Conservation (phyloP, 2,888 invertebrate genomes). For the Nasonovia ribisnigri region DNA sequence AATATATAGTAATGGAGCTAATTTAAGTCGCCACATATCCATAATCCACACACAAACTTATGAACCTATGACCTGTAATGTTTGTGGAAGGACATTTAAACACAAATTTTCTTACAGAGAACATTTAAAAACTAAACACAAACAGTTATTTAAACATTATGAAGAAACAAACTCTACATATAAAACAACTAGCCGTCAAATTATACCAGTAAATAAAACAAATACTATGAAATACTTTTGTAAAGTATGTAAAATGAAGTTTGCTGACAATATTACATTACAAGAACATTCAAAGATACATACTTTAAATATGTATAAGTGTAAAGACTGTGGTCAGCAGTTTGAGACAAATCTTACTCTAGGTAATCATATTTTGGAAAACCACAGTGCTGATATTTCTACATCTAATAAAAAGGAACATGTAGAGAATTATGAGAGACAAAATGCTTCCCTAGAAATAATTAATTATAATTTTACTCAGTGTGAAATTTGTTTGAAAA, state of each 20-base stretch:
- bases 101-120: slow-evolving; percentile 10
- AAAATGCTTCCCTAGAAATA: neutral
- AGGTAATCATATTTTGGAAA: slow-evolving; percentile 26
- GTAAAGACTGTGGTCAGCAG: slow-evolving; percentile 45
- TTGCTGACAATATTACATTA: neutral
- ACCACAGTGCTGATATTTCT: neutral
- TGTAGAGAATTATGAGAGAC: neutral
- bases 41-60: neutral
- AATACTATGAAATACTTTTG: neutral
- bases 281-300: slow-evolving; percentile 10
- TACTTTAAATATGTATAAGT: neutral
- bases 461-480: neutral
- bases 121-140: slow-evolving; percentile 19
- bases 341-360: slow-evolving; percentile 30
- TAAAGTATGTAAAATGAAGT: slow-evolving; percentile 11
- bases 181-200: neutral
- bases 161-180: neutral
- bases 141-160: neutral
- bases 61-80: neutral
- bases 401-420: neutral
- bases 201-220: neutral
- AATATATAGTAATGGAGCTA: neutral
- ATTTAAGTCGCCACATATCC: slow-evolving; percentile 19
- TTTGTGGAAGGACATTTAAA: slow-evolving; percentile 32
- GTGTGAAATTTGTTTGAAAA: slow-evolving; percentile 36